Evolutionary conservation across 1,140 invertebrate species (phyloP).

Genomic region (Drosophila tristis): DNA sequence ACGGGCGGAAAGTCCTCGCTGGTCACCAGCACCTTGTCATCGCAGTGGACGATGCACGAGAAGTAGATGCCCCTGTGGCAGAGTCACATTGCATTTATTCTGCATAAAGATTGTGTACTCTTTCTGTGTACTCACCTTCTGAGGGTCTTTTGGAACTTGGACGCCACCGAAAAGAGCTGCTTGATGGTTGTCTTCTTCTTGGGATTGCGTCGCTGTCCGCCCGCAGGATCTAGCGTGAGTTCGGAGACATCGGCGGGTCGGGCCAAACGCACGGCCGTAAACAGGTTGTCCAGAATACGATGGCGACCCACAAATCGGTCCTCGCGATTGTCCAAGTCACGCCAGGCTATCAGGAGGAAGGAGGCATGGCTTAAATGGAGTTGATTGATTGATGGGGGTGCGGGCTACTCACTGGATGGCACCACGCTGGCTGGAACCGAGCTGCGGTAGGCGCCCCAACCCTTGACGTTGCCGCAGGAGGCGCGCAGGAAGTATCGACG

Average conservation of each 20-base stretch:
- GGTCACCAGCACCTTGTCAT: slow-evolving; percentile 97
- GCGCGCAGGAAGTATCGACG: slow-evolving; percentile 94
- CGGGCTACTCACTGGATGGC: slow-evolving; percentile 92
- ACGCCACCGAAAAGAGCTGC: slow-evolving; percentile 96
- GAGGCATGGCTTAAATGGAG: background rate
- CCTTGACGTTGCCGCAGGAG: slow-evolving; percentile 94
- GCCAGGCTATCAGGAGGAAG: slow-evolving; percentile 88
- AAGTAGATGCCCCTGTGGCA: slow-evolving; percentile 92
- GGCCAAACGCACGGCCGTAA: slow-evolving; percentile 88
- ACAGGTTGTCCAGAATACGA: slow-evolving; percentile 90
- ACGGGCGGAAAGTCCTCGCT: slow-evolving; percentile 98
- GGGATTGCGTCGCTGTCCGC: slow-evolving; percentile 87
- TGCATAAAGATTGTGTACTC: too few species aligned
- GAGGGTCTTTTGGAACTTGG: slow-evolving; percentile 97
- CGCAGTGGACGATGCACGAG: slow-evolving; percentile 95
- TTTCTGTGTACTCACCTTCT: slow-evolving; percentile 86
- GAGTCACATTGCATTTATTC: background rate
- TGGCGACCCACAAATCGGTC: slow-evolving; percentile 88
- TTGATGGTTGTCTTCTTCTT: slow-evolving; percentile 96
- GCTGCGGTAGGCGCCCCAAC: slow-evolving; percentile 91
- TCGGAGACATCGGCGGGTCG: slow-evolving; percentile 87
- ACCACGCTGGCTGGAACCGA: slow-evolving; percentile 92
- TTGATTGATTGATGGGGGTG: background rate
- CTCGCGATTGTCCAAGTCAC: slow-evolving; percentile 89
- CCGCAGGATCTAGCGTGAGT: slow-evolving; percentile 86